Conservation (phyloP, 2,888 invertebrate species). For the Meganola albula region DNA sequence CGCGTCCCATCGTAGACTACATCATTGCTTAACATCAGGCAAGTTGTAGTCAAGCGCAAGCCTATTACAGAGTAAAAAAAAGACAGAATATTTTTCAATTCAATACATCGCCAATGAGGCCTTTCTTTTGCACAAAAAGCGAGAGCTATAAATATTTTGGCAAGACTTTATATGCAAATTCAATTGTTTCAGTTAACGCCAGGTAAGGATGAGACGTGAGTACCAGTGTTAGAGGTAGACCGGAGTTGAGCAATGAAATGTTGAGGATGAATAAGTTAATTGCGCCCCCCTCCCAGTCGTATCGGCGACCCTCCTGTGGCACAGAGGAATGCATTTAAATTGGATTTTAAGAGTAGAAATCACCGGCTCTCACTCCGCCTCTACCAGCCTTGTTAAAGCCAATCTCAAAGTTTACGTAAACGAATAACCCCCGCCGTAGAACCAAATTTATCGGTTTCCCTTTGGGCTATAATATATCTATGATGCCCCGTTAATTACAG, state of each 20-base stretch:
- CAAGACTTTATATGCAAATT: constrained; percentile 22
- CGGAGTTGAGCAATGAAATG: constrained; percentile 74
- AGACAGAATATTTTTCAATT: too few relatives aligned
- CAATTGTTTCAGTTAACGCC: constrained; percentile 22
- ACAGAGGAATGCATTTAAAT: constrained; percentile 79
- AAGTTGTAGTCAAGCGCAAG: too few relatives aligned
- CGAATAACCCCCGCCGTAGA: constrained; percentile 67
- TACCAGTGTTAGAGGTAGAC: constrained; percentile 47
- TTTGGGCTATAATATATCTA: constrained; percentile 40
- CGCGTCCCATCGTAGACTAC: too few relatives aligned
- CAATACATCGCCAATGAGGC: too few relatives aligned
- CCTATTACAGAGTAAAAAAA: too few relatives aligned
- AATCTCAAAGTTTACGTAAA: constrained; percentile 77
- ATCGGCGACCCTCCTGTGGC: constrained; percentile 70
- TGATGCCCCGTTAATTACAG: constrained; percentile 20
- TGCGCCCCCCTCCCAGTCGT: constrained; percentile 74
- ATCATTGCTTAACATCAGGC: too few relatives aligned
- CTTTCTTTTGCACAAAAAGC: too few relatives aligned
- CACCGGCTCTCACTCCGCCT: constrained; percentile 64
- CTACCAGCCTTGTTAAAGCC: constrained; percentile 72
- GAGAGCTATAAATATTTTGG: too few relatives aligned
- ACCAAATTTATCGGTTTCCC: constrained; percentile 66
- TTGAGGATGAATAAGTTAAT: constrained; percentile 78
- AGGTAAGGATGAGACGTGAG: constrained; percentile 37
- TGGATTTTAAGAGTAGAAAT: constrained; percentile 78